phyloP scores from a whole-genome alignment of 1,140 invertebrate genomes.

The Euwallacea similis region DNA sequence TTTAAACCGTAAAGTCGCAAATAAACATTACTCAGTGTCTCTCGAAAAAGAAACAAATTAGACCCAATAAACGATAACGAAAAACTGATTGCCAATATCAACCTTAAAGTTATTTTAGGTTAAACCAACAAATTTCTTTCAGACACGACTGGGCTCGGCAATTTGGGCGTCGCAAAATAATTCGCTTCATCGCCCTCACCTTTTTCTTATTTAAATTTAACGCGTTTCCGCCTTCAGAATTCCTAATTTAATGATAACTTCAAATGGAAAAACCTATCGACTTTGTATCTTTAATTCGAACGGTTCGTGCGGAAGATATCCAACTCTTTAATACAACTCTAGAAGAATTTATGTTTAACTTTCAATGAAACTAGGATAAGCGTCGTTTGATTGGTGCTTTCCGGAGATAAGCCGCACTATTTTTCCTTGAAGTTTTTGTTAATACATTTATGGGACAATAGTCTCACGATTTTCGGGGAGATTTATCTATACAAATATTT shows the following conservation, averaged over 20 bases:
- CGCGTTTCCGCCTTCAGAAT: conserved; percentile 18
- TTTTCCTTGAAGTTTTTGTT: too few relatives aligned
- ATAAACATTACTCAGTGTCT: too few relatives aligned
- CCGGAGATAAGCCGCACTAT: too few relatives aligned
- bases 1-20: too few relatives aligned
- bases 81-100: conserved; percentile 14
- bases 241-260: conserved; percentile 20
- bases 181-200: conserved; percentile 10
- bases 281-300: conserved; percentile 24
- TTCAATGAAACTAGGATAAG: too few relatives aligned
- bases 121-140: conserved; percentile 13
- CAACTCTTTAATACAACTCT: not conserved
- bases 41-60: not conserved
- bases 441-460: too few relatives aligned
- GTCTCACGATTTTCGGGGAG: too few relatives aligned
- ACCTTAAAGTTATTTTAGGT: conserved; percentile 15
- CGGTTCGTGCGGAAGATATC: conserved; percentile 4
- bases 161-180: conserved; percentile 16
- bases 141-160: not conserved
- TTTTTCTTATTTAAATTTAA: conserved; percentile 27
- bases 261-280: conserved; percentile 10
- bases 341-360: not conserved
- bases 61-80: not conserved
- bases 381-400: too few relatives aligned
- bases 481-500: too few relatives aligned